Percentiles rank a stretch among this genome's conserved stretches.
Evolutionary conservation across 1,140 invertebrate species (phyloP).

Genomic region (Lycorma delicatula): DNA sequence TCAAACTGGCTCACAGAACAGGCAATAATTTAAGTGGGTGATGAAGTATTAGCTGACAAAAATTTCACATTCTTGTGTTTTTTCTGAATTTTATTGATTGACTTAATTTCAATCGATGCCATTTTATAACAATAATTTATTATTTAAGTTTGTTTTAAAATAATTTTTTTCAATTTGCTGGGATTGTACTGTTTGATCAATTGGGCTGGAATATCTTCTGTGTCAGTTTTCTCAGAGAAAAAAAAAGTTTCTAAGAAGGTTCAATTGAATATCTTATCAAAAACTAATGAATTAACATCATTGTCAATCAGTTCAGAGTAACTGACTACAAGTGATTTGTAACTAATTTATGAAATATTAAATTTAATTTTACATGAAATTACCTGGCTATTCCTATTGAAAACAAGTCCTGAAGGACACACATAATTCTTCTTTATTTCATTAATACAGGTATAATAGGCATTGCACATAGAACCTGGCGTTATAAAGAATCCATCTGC

Average conservation of each 20-base stretch:
- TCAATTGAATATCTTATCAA: not conserved
- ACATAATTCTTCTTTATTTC: constrained; percentile 19
- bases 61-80: too few relatives aligned
- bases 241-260: not conserved
- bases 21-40: too few relatives aligned
- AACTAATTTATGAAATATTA: not conserved
- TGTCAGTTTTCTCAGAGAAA: not conserved
- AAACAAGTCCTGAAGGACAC: constrained; percentile 27
- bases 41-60: too few relatives aligned
- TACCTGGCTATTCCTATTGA: constrained; percentile 29
- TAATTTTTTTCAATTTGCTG: too few relatives aligned
- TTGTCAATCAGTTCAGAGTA: not conserved
- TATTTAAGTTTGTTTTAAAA: too few relatives aligned
- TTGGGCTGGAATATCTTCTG: too few relatives aligned
- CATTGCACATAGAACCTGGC: constrained; percentile 25
- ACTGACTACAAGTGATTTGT: not conserved
- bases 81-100: too few relatives aligned
- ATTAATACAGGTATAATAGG: constrained; percentile 28
- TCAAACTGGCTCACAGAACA: too few relatives aligned
- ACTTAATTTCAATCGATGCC: too few relatives aligned
- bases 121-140: too few relatives aligned
- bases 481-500: constrained; percentile 7
- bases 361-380: constrained; percentile 15
- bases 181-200: too few relatives aligned
- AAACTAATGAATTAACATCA: not conserved